Base-by-base conservation (phyloP, 2,888 invertebrate genomes). In the Drosophila quinaria region DNA sequence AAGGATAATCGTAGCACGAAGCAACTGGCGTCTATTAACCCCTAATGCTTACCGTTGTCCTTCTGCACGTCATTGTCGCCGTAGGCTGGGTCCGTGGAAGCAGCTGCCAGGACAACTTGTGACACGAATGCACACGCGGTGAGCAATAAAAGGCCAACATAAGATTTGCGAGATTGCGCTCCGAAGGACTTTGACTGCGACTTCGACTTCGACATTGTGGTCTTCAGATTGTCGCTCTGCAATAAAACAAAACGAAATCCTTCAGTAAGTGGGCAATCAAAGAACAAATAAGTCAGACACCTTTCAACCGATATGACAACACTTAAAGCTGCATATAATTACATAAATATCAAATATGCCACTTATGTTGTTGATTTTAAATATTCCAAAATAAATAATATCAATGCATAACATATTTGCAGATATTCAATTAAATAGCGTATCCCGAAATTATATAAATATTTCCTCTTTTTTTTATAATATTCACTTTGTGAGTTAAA, bases 111-210 rank as follows among this genome's bases (percentile, higher is more conserved):
- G n/a, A 81, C 79, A 31, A 78, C 77, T 39, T 87, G 79, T 39
- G 81, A 80, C 72, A 88, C 29, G 51, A 84, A 81, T 22, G 83
- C 74, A 42, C 78, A 80, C 29, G 78, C 70, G 31, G 81, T 68
- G 51, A 90, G 74, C 71, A 91, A 78, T 73, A 90, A 76, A 78
- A 91, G 44, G 44, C 78, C 75, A 54, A 82, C 68, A 66, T 74
- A 83, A 51, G 77, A 79, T 62, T 72, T 80, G 35, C 70, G 75
- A 15, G 73, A 58, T 42, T 73, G 71, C 31, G 47, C 52, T 39
- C 13, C 61, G 19, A 64, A 22, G 47, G 65, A 50, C 49, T 55
- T 66, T 31, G 68, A 70, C 50, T 74, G 77, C 31, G 63, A 50
- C 49, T 55, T 65, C 37, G 68, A 70, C 50, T 74, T 76, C 31